Percentiles rank a stretch among this genome's conserved stretches.
phyloP scores from a whole-genome alignment of 2,113 vertebrate species.

The Scartelaos histophorus region DNA sequence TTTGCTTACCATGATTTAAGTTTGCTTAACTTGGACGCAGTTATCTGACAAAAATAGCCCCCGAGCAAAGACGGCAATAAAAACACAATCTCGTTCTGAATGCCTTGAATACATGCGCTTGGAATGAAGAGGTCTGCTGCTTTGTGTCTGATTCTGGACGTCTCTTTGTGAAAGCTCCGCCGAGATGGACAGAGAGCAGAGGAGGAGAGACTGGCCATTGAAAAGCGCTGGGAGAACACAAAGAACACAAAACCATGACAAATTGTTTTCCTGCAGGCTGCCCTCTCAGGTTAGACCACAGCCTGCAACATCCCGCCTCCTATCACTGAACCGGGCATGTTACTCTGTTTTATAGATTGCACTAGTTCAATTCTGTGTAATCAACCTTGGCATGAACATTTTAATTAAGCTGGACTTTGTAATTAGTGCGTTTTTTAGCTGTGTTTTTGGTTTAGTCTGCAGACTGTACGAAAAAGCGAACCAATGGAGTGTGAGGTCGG shows the following conservation, averaged over 20 bases:
- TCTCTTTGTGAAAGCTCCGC: not conserved
- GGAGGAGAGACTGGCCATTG: not conserved
- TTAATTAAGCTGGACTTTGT: not conserved
- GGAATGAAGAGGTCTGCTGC: not conserved
- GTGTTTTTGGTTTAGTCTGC: not conserved
- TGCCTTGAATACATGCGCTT: not conserved
- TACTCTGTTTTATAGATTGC: not conserved
- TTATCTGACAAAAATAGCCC: not conserved
- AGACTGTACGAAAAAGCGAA: too few relatives aligned
- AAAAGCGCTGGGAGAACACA: constrained; percentile 1
- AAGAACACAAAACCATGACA: constrained; percentile 22
- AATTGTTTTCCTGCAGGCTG: constrained; percentile 33
- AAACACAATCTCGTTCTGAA: not conserved
- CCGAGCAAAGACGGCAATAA: not conserved
- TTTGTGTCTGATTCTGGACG: not conserved
- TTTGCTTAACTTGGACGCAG: not conserved
- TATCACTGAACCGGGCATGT: not conserved
- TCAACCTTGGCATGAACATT: not conserved
- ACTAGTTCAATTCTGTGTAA: not conserved
- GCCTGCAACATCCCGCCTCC: not conserved
- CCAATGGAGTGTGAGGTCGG: too few relatives aligned
- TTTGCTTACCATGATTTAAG: not conserved
- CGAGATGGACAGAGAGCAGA: constrained; percentile 1
- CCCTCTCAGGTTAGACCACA: constrained; percentile 16
- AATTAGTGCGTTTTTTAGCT: not conserved